phyloP scores from a whole-genome alignment of 1,140 invertebrate genomes.

The Musca domestica region DNA sequence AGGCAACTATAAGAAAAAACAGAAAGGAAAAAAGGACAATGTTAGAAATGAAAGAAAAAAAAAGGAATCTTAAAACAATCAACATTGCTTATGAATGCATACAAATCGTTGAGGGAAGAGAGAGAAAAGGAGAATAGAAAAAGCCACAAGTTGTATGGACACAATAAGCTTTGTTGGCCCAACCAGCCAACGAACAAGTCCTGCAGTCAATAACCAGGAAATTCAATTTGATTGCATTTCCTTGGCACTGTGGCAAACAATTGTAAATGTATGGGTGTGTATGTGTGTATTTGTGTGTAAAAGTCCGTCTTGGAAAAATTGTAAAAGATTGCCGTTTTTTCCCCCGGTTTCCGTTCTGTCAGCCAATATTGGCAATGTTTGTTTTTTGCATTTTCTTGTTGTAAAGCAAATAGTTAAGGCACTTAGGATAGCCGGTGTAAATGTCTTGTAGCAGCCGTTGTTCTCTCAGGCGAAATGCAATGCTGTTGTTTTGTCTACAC shows the following conservation, averaged over 20 bases:
- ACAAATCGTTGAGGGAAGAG: neutral
- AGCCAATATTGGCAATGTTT: too few relatives aligned
- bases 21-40: conserved; percentile 11
- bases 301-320: too few relatives aligned
- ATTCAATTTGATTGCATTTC: conserved; percentile 20
- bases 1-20: conserved; percentile 80
- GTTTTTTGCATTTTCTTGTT: conserved; percentile 1
- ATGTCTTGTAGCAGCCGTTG: conserved; percentile 1
- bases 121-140: neutral
- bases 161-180: conserved; percentile 11
- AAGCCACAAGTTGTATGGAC: neutral
- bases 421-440: neutral
- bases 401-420: neutral
- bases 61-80: conserved; percentile 26
- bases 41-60: too few relatives aligned
- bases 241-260: conserved; percentile 10
- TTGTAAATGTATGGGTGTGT: neutral
- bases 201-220: neutral
- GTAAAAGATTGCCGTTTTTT: too few relatives aligned
- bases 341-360: too few relatives aligned
- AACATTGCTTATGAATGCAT: neutral
- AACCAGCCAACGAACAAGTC: neutral
- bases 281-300: too few relatives aligned
- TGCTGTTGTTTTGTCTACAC: conserved; percentile 18
- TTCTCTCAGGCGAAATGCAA: too few relatives aligned